Conservation (phyloP, 2,888 invertebrate species). For the Adela reaumurella region DNA sequence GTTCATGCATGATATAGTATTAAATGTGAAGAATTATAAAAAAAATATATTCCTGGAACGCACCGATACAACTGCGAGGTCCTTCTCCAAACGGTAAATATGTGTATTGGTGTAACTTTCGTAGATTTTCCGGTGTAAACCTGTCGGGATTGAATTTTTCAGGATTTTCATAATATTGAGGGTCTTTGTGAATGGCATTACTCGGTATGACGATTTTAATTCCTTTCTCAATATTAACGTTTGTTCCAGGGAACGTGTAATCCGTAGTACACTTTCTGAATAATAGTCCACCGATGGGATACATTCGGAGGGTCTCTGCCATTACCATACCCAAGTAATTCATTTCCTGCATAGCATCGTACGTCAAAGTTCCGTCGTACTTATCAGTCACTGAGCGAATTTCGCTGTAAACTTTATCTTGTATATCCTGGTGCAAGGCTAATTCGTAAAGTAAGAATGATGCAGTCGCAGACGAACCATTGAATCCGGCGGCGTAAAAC, state of each 20-base stretch:
- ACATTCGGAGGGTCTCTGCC: constrained; percentile 29
- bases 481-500: constrained; percentile 42
- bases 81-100: constrained; percentile 31
- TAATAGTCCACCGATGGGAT: constrained; percentile 21
- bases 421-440: constrained; percentile 26
- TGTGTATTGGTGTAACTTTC: constrained; percentile 14
- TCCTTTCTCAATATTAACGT: constrained; percentile 18
- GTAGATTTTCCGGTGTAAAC: constrained; percentile 12
- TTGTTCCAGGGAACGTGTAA: constrained; percentile 21
- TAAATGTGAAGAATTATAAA: too few relatives aligned
- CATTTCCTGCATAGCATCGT: constrained; percentile 31
- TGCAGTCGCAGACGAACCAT: constrained; percentile 36
- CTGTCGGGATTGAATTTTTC: constrained; percentile 15
- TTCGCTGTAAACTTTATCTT: constrained; percentile 23
- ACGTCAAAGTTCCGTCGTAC: constrained; percentile 23
- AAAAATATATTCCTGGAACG: constrained; percentile 8
- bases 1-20: too few relatives aligned
- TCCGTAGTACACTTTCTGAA: constrained; percentile 17
- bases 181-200: constrained; percentile 16
- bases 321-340: constrained; percentile 29
- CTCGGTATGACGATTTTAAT: constrained; percentile 15
- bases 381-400: constrained; percentile 23
- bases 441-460: constrained; percentile 32
- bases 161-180: constrained; percentile 13
- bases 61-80: constrained; percentile 30